Evolutionary conservation across 2,797 vertebrate species (phyloP).

Genomic region (Mus caroli): DNA sequence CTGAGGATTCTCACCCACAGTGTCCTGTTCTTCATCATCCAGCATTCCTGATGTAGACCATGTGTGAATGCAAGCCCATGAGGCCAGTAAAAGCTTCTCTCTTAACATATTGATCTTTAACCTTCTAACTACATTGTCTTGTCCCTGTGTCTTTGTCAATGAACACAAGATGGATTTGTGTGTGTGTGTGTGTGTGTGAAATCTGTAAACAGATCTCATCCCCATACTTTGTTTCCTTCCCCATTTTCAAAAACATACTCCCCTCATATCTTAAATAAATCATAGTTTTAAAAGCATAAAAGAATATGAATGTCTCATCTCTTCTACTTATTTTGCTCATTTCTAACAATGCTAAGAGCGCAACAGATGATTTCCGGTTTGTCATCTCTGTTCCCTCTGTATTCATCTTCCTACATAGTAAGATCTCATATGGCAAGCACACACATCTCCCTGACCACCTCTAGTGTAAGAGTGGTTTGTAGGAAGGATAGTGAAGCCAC

Average conservation of each 20-base stretch:
- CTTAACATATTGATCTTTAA: background rate
- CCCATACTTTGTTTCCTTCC: background rate
- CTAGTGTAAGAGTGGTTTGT: background rate
- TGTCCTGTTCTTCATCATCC: background rate
- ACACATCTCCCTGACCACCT: background rate
- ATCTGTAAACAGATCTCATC: background rate
- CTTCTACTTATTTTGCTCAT: background rate
- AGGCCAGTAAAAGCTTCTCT: background rate
- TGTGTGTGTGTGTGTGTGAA: background rate
- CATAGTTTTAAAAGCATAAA: background rate
- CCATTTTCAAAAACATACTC: background rate
- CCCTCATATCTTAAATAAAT: conserved; percentile 65
- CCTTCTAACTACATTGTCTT: background rate
- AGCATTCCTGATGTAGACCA: background rate
- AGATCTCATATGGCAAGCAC: background rate
- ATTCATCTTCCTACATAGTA: background rate
- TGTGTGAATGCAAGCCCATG: background rate
- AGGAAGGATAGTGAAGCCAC: background rate
- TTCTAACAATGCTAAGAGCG: background rate
- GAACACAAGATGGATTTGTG: background rate
- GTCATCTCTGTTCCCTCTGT: background rate
- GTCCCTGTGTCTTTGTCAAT: background rate
- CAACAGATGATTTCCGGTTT: background rate
- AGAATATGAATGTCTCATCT: background rate
- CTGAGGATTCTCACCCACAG: rapidly evolving